Base-by-base conservation (phyloP, 2,888 invertebrate species). In the Norana najaformis region DNA sequence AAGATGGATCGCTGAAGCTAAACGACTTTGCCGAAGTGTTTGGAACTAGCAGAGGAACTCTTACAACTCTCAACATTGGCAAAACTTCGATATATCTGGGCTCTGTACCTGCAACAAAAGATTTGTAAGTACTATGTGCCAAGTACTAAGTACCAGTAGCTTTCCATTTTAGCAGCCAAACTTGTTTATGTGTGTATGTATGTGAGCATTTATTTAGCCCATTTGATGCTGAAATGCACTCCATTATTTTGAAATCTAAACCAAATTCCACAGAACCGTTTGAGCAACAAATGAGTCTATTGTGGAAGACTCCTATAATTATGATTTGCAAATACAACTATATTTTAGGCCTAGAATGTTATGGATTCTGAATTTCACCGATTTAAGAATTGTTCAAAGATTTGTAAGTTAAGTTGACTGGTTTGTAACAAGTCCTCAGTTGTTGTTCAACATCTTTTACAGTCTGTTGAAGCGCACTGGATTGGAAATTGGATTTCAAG, bases 1-100 rank as follows among this genome's bases (percentile, higher is more conserved):
- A 69, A 34, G 89, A 90, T 88, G 90, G 90, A n/a, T 37, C 89
- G 34, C 47, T 90, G 90, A 89, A 41, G 53, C 37, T 90, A 53
- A 83, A 89, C 41, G 89, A 89, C 30, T 34, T 41, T 35, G n/a
- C 23, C 69, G 89, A 36, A n/a, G 90, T 88, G 89, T 38, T 69
- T 36, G 90, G 90, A 39, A 85, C 89, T 47, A 90, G 90, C n/a
- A n/a, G 41, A 38, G 90, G 90, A 34, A 35, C 0, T 41, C 36
- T 35, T 30, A 85, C 38, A 39, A 18, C 39, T 23, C 83, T 90
- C 23, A 47, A 90, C 47, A 20, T 89, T 36, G 89, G 20, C 69
- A 69, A 69, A 3, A 47, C n/a, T 37, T 35, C 90, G 16, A 47
- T 89, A 37, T 90, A 88, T 47, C 83, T 90, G 34, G 90, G 90